Evolutionary conservation across 1,140 invertebrate species (phyloP).

Genomic region (Heliothis virescens): DNA sequence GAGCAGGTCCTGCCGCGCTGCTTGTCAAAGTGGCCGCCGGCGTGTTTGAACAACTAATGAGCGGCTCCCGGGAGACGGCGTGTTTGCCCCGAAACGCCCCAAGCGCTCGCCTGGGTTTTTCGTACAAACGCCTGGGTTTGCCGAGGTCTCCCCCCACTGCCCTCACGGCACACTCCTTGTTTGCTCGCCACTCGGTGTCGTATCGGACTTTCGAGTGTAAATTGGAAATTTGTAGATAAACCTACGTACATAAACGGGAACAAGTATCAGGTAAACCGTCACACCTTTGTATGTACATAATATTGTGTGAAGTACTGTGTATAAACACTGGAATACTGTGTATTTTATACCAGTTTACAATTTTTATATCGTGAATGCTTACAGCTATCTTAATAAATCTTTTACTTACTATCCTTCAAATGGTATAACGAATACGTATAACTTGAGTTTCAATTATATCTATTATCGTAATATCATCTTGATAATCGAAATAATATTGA

Average conservation of each 20-base stretch:
- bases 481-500: no score
- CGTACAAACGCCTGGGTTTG: slow-evolving; percentile 67
- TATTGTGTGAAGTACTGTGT: neutral
- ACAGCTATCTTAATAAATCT: no score
- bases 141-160: slow-evolving; percentile 55
- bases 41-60: slow-evolving; percentile 78
- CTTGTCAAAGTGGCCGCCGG: slow-evolving; percentile 83
- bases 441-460: no score
- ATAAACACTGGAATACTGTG: neutral
- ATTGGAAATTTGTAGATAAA: slow-evolving; percentile 72
- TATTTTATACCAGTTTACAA: no score
- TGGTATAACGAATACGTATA: no score
- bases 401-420: no score
- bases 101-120: slow-evolving; percentile 73
- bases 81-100: slow-evolving; percentile 77
- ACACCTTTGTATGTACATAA: neutral
- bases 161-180: slow-evolving; percentile 57
- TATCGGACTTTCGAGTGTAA: slow-evolving; percentile 77
- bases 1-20: slow-evolving; percentile 63
- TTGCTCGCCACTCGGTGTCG: slow-evolving; percentile 71
- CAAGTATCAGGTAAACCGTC: slow-evolving; percentile 4
- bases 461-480: no score
- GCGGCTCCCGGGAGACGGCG: slow-evolving; percentile 66
- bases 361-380: no score
- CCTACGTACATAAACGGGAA: slow-evolving; percentile 50